These are phyloP conservation scores for Dendrocincla tyrannina DNA, from an alignment of 2,797 vertebrate species.

Conservation along the genomic window DNA sequence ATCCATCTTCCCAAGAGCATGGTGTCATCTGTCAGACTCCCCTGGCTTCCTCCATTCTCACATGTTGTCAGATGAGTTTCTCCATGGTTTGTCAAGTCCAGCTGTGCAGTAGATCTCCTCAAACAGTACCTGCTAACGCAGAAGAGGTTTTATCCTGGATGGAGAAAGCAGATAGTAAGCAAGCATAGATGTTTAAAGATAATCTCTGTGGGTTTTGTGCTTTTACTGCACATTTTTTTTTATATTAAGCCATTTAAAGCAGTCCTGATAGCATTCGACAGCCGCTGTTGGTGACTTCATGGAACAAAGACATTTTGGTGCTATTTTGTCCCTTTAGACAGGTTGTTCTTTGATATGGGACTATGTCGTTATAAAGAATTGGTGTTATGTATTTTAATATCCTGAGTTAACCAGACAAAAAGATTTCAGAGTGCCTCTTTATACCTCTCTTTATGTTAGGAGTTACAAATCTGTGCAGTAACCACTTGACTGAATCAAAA, in stretches of 20 bases:
- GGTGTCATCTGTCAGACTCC: neutral
- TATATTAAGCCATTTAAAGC: neutral
- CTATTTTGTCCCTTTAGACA: slow-evolving; percentile 7
- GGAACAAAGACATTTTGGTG: slow-evolving; percentile 13
- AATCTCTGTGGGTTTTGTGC: neutral
- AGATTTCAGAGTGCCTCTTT: neutral
- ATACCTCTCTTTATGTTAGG: neutral
- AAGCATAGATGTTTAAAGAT: neutral
- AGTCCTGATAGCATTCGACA: neutral
- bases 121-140: neutral
- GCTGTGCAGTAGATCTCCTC: neutral
- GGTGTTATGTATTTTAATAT: neutral
- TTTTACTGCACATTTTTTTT: neutral
- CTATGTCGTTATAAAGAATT: neutral
- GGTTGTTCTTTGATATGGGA: neutral
- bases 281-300: neutral
- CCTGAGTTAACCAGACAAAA: neutral
- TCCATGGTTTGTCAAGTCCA: neutral
- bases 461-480: neutral
- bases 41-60: neutral
- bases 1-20: neutral
- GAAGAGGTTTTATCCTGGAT: neutral
- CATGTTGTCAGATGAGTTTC: neutral
- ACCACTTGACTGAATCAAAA: neutral
- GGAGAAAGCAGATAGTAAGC: neutral